Percentiles rank a stretch among this genome's conserved stretches.
phyloP scores from a whole-genome alignment of 2,888 invertebrate genomes.

The Pteria penguin region DNA sequence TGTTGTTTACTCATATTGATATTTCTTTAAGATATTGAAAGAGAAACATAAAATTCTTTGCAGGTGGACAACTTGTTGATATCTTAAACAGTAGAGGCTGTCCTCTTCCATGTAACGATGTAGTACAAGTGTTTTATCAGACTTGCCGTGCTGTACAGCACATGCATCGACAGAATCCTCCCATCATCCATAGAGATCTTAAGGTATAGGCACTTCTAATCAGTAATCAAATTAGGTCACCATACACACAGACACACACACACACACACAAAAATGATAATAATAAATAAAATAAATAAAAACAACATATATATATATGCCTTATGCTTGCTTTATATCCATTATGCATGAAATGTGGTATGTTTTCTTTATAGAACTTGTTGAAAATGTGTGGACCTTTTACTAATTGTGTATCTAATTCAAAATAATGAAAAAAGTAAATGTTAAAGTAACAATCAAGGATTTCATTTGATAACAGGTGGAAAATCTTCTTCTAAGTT shows the following conservation, averaged over 20 bases:
- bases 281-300: too few species aligned
- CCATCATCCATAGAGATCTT: constrained; percentile 97
- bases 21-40: too few species aligned
- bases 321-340: too few species aligned
- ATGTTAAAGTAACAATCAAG: too few species aligned
- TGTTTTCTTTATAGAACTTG: too few species aligned
- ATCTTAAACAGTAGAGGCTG: constrained; percentile 68
- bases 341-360: too few species aligned
- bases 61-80: constrained; percentile 79
- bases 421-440: too few species aligned
- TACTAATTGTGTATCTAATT: too few species aligned
- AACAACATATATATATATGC: too few species aligned
- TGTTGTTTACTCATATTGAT: too few species aligned
- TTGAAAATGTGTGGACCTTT: too few species aligned
- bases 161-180: constrained; percentile 93
- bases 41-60: neutral
- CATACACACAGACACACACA: neutral
- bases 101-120: constrained; percentile 77
- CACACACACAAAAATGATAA: too few species aligned
- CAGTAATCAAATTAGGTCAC: neutral
- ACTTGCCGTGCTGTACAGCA: constrained; percentile 93
- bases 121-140: constrained; percentile 93
- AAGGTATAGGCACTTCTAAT: constrained; percentile 87
- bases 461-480: constrained; percentile 84
- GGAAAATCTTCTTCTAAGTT: constrained; percentile 95